Evolutionary conservation across 2,888 invertebrate genomes (phyloP).

Genomic region (Operophtera brumata): DNA sequence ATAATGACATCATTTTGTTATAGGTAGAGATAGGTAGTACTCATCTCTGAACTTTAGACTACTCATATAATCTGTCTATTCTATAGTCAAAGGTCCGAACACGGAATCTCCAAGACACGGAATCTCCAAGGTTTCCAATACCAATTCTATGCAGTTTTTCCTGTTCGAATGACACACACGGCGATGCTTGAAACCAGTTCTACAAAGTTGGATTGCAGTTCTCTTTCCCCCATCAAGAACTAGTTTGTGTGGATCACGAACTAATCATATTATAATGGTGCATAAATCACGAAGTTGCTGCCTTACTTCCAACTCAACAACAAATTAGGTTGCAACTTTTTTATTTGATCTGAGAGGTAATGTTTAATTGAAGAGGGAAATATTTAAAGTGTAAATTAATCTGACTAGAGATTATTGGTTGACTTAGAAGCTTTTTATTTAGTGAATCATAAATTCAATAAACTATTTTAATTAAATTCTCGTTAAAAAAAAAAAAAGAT

Average conservation of each 20-base stretch:
- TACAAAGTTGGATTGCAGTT: conserved; percentile 3
- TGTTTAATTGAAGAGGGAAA: background rate
- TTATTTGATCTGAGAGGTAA: background rate
- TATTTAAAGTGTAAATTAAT: background rate
- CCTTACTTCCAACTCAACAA: background rate
- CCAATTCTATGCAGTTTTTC: conserved; percentile 8
- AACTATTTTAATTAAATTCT: too few species aligned
- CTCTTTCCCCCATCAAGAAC: background rate
- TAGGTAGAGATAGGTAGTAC: background rate
- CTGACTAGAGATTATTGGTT: background rate
- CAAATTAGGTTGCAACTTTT: background rate
- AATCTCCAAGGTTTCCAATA: too few species aligned
- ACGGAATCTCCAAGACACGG: conserved; percentile 11
- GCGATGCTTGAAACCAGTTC: conserved; percentile 7
- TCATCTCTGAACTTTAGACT: background rate
- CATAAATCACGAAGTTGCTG: background rate
- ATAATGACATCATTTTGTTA: background rate
- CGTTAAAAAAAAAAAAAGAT: too few species aligned
- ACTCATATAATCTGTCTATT: too few species aligned
- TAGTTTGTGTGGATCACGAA: conserved; percentile 3
- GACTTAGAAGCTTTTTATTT: background rate
- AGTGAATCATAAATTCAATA: too few species aligned
- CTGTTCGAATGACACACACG: conserved; percentile 12
- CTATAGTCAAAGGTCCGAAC: background rate
- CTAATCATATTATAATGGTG: too few species aligned